Evolutionary conservation across 2,888 invertebrate species (phyloP).

Genomic region (Melikaiella ostensackeni): DNA sequence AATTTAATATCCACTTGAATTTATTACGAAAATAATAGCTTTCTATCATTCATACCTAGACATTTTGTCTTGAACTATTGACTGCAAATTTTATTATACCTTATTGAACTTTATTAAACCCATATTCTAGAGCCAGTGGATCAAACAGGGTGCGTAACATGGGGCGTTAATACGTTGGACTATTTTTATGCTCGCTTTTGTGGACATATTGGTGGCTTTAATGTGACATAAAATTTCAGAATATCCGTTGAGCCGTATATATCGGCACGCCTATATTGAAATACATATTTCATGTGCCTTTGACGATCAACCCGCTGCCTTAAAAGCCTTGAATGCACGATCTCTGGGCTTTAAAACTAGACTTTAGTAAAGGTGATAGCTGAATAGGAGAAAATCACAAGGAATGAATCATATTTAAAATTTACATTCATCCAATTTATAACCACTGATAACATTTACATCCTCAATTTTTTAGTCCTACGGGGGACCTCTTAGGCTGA

Average conservation of each 20-base stretch:
- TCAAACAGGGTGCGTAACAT: slow-evolving; percentile 3
- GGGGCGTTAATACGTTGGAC: slow-evolving; percentile 68
- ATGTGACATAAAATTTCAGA: slow-evolving; percentile 69
- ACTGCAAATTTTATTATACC: background rate
- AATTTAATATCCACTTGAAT: background rate
- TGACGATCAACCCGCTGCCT: slow-evolving; percentile 62
- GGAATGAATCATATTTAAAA: background rate
- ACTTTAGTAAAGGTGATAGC: background rate
- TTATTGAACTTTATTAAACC: slow-evolving; percentile 64
- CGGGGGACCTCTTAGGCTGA: no score
- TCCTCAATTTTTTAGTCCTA: no score
- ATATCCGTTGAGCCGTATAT: slow-evolving; percentile 52
- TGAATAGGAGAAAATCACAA: background rate
- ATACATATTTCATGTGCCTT: slow-evolving; percentile 70
- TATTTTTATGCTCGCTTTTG: slow-evolving; percentile 67
- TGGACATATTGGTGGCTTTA: slow-evolving; percentile 70
- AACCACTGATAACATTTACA: no score
- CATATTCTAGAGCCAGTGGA: slow-evolving; percentile 49
- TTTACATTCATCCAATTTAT: no score
- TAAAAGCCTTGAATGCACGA: slow-evolving; percentile 46
- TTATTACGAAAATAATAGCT: background rate
- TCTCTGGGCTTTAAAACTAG: slow-evolving; percentile 5
- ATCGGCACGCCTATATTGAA: slow-evolving; percentile 68
- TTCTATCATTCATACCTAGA: background rate
- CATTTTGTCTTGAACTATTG: background rate